These are phyloP conservation scores for Agonopterix subpropinquella DNA, from an alignment of 2,888 invertebrate genomes.

Conservation along the genomic window DNA sequence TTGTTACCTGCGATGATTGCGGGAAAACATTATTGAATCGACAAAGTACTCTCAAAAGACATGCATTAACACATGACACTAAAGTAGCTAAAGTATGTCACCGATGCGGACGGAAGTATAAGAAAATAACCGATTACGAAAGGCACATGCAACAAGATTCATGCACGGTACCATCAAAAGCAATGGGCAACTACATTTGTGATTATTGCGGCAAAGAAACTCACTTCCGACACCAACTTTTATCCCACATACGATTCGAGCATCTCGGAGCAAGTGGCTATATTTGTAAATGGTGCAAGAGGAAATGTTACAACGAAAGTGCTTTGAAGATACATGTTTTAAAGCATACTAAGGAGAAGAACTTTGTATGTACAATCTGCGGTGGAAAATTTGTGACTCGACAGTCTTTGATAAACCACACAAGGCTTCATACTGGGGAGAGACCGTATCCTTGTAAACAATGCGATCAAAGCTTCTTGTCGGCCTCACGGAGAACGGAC, in stretches of 20 bases:
- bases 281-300: constrained; percentile 7
- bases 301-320: constrained; percentile 6
- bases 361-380: constrained; percentile 5
- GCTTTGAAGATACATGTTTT: constrained; percentile 5
- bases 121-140: constrained; percentile 4
- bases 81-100: constrained; percentile 1
- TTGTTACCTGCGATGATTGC: constrained; percentile 3
- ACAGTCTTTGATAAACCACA: constrained; percentile 7
- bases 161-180: constrained; percentile 3
- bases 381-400: constrained; percentile 8
- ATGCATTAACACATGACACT: neutral
- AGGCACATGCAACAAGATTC: constrained; percentile 5
- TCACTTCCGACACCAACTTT: constrained; percentile 6
- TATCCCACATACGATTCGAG: constrained; percentile 4
- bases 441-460: constrained; percentile 5
- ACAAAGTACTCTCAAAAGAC: constrained; percentile 7
- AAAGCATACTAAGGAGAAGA: constrained; percentile 7
- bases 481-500: constrained; percentile 6
- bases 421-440: constrained; percentile 7
- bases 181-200: constrained; percentile 2
- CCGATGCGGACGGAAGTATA: constrained; percentile 6
- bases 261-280: constrained; percentile 3
- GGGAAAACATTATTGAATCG: constrained; percentile 5
- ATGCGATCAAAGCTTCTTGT: constrained; percentile 8
- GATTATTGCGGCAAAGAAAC: constrained; percentile 3